Evolutionary conservation across 2,113 vertebrate genomes (phyloP), one percentile per base, ranked within the genome.

Genomic region (Trinectes maculatus): DNA sequence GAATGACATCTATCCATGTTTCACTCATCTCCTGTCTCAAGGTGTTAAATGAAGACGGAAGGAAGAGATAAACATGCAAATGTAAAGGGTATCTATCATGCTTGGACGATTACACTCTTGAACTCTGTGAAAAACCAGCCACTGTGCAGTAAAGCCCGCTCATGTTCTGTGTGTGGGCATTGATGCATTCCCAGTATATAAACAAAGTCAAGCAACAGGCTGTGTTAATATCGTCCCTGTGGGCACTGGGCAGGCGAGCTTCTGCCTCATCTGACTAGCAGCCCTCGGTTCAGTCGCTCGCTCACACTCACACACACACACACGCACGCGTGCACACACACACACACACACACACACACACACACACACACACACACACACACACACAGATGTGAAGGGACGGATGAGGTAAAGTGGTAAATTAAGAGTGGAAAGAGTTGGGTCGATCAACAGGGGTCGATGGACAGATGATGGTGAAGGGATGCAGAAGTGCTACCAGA

Each of bases 211-310:
- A 76, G 74, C 44, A 74, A 54, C 25, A 56, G 49, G 25, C 19
- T 39, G 48, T 51, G 43, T 59, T 59, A 31, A 66, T 18, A 24
- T 16, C 1, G 12, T 64, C 36, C 62, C 56, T 42, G 19, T 48
- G 43, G 74, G 55, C 29, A 29, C 16, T 48, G 43, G 74, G 55
- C 29, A 29, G 37, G 19, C 55, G 19, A 52, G 37, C 52, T 44
- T 63, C 55, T 26, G 58, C 65, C 42, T 71, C 56, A 69, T 58
- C 51, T 60, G 74, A 67, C 71, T 67, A 73, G 58, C 31, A 69
- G 62, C 28, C 33, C 21, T 28, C 43, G 25, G 22, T 57, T 55
- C n/a, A 10, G 33, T 6, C 12, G 24, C 8, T 1, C 0, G 44
- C 22, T 33, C 57, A 44, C 16, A 48, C 29, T 47, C 15, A 51